Conservation (phyloP, 2,113 vertebrate genomes). For the Ariopsis seemanni region DNA sequence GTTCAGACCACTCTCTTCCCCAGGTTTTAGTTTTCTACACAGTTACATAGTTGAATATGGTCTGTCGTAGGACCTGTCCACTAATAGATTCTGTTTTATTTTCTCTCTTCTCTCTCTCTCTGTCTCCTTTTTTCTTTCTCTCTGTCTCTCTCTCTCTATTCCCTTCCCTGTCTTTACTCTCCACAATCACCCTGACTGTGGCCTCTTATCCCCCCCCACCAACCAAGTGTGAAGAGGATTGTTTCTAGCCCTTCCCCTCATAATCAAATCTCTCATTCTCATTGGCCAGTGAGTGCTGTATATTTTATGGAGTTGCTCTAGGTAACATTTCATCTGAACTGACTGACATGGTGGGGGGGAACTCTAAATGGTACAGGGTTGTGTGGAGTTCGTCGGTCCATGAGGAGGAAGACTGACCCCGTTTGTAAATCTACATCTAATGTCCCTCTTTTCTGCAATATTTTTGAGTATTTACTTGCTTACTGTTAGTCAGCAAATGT, state of each 20-base stretch:
- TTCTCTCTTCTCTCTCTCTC: constrained; percentile 48
- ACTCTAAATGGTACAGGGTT: constrained; percentile 13
- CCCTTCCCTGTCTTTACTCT: constrained; percentile 56
- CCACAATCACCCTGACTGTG: constrained; percentile 63
- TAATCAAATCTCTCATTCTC: constrained; percentile 66
- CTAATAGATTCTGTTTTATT: constrained; percentile 62
- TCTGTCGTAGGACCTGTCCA: constrained; percentile 54
- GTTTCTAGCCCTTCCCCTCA: constrained; percentile 66
- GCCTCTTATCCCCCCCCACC: constrained; percentile 64
- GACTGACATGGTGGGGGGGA: constrained; percentile 20
- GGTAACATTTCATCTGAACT: constrained; percentile 40
- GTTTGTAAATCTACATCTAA: background rate
- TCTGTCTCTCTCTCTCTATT: constrained; percentile 9
- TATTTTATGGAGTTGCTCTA: constrained; percentile 56
- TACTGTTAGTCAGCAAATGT: background rate
- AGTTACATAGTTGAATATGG: constrained; percentile 54
- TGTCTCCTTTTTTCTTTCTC: constrained; percentile 58
- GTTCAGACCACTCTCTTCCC: constrained; percentile 31
- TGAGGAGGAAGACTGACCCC: constrained; percentile 8
- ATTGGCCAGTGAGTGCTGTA: constrained; percentile 68
- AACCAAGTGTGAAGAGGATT: constrained; percentile 69
- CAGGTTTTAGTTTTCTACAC: constrained; percentile 58
- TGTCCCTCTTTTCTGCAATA: background rate
- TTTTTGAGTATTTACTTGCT: background rate
- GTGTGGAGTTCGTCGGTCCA: constrained; percentile 29